These are phyloP conservation scores for Poecilia gillii DNA, from an alignment of 2,797 vertebrate species.

Conservation along the genomic window DNA sequence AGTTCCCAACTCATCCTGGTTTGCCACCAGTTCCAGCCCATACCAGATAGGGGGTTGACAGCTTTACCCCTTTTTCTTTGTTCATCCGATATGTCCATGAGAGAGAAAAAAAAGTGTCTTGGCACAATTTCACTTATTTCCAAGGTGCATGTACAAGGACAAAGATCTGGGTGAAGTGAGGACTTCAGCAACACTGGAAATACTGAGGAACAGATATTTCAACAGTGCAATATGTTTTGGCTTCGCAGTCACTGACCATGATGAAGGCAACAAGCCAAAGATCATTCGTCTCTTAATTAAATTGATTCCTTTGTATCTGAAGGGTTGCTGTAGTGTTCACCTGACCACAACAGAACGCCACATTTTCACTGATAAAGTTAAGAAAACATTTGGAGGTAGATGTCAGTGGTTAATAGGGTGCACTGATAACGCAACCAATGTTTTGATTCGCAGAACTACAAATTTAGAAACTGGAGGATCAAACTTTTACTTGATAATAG, in stretches of 20 bases:
- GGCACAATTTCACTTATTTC: not conserved
- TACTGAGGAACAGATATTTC: not conserved
- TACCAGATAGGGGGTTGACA: not conserved
- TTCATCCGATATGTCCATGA: not conserved
- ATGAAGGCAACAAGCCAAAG: not conserved
- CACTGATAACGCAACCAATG: not conserved
- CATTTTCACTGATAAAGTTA: not conserved
- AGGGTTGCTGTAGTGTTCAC: not conserved
- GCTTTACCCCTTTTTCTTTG: not conserved
- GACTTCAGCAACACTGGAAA: not conserved
- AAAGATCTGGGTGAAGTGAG: not conserved
- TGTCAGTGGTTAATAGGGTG: not conserved
- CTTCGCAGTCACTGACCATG: not conserved
- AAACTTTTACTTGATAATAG: not conserved
- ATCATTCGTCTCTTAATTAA: not conserved
- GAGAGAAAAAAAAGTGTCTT: not conserved
- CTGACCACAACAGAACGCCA: not conserved
- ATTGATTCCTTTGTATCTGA: not conserved
- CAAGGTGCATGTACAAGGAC: not conserved
- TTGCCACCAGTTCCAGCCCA: not conserved
- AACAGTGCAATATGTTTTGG: not conserved
- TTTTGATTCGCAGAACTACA: not conserved
- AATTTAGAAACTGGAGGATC: not conserved
- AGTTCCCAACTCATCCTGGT: not conserved
- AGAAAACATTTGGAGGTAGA: not conserved